Conservation (phyloP, 1,140 invertebrate genomes). For the Achatina immaculata region DNA sequence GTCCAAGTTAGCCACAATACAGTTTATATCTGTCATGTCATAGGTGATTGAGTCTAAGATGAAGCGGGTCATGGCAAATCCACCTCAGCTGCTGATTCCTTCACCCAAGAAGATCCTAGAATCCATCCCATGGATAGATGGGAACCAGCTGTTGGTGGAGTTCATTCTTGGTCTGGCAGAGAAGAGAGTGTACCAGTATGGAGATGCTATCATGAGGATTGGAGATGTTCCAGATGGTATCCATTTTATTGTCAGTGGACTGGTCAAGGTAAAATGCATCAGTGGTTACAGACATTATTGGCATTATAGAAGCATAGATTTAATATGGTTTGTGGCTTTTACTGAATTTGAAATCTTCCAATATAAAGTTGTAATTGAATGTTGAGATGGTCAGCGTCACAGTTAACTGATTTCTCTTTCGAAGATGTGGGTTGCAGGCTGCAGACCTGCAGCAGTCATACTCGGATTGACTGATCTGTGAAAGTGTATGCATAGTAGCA, state of each 20-base stretch:
- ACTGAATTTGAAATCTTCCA: not conserved
- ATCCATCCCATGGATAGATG: constrained; percentile 64
- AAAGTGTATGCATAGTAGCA: no score
- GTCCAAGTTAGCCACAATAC: no score
- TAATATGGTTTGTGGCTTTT: no score
- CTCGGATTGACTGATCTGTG: no score
- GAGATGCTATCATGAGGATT: constrained; percentile 59
- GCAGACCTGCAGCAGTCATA: no score
- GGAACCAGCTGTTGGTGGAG: constrained; percentile 56
- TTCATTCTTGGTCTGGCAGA: constrained; percentile 62
- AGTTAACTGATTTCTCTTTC: no score
- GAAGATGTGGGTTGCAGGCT: no score
- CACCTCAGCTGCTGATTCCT: constrained; percentile 63
- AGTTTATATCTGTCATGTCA: no score
- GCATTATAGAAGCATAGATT: no score
- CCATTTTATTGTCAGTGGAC: constrained; percentile 69
- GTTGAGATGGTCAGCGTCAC: no score
- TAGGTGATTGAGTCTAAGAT: constrained; percentile 67
- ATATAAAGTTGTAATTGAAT: no score
- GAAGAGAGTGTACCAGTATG: constrained; percentile 59
- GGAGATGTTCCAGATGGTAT: constrained; percentile 67
- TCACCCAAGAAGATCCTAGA: constrained; percentile 62
- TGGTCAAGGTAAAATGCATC: constrained; percentile 71
- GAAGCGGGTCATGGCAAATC: constrained; percentile 64
- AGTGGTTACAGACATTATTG: not conserved